phyloP scores from a whole-genome alignment of 2,113 vertebrate species.

The Oxygymnocypris stewartii region DNA sequence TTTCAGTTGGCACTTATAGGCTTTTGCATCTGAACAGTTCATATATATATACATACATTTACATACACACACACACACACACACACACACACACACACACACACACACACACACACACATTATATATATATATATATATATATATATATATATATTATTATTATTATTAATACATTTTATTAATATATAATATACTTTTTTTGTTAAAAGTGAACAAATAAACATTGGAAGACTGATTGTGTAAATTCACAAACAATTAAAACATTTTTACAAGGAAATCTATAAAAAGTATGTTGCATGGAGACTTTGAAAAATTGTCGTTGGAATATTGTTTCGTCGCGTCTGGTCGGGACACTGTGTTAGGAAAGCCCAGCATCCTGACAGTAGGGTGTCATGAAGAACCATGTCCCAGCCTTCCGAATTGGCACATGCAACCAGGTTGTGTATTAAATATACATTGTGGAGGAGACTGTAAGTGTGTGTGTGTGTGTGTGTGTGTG shows the following conservation, averaged over 20 bases:
- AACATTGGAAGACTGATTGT: not conserved
- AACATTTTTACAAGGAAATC: not conserved
- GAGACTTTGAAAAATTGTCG: not conserved
- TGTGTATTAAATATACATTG: slow-evolving; percentile 26
- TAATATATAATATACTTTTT: too few species aligned
- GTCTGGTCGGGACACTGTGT: not conserved
- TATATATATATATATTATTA: too few species aligned
- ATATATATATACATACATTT: too few species aligned
- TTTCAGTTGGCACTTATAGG: too few species aligned
- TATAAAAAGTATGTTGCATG: not conserved
- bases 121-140: too few species aligned
- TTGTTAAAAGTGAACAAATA: too few species aligned
- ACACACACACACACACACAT: too few species aligned
- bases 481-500: slow-evolving; percentile 16
- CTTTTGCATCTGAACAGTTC: too few species aligned
- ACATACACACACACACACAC: too few species aligned
- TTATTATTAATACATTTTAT: too few species aligned
- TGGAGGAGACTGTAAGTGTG: slow-evolving; percentile 12
- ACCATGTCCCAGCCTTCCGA: slow-evolving; percentile 3
- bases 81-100: too few species aligned
- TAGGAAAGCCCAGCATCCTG: slow-evolving; percentile 39
- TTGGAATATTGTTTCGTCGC: not conserved
- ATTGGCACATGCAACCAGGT: slow-evolving; percentile 47
- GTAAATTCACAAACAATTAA: not conserved
- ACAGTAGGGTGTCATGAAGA: slow-evolving; percentile 22